Evolutionary conservation across 2,113 vertebrate genomes (phyloP).

Genomic region (Mugil cephalus): DNA sequence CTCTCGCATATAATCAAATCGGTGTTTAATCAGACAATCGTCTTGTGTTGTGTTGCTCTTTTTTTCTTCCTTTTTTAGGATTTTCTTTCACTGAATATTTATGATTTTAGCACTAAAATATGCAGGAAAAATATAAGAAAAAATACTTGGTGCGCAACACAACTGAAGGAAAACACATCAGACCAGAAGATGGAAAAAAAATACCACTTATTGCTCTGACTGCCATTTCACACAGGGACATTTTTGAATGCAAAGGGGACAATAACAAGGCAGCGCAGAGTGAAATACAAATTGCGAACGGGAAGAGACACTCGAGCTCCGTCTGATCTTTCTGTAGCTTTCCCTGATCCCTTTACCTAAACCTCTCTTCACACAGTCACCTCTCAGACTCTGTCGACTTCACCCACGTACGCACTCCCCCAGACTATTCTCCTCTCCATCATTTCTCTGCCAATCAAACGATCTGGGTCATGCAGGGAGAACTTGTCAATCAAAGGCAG

Average conservation of each 20-base stretch:
- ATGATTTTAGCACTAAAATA: no score
- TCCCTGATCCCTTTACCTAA: not conserved
- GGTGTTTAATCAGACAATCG: no score
- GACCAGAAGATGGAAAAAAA: not conserved
- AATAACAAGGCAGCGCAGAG: not conserved
- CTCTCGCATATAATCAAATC: no score
- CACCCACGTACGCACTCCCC: slow-evolving; percentile 5
- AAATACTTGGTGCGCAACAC: not conserved
- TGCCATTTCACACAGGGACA: not conserved
- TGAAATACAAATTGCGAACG: not conserved
- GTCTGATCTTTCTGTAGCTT: slow-evolving; percentile 5
- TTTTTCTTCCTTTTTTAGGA: no score
- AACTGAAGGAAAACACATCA: not conserved
- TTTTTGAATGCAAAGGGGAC: not conserved
- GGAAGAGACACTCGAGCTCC: not conserved
- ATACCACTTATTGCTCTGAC: not conserved
- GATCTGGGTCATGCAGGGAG: slow-evolving; percentile 29
- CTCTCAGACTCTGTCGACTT: slow-evolving; percentile 28
- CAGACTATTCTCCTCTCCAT: slow-evolving; percentile 10
- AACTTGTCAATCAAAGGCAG: slow-evolving; percentile 44
- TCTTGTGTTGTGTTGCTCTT: no score
- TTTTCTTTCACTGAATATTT: no score
- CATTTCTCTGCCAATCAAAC: slow-evolving; percentile 45
- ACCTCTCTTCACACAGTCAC: slow-evolving; percentile 17
- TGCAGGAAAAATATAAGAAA: no score